phyloP scores from a whole-genome alignment of 1,140 invertebrate genomes.

The Lanistes nyassanus region DNA sequence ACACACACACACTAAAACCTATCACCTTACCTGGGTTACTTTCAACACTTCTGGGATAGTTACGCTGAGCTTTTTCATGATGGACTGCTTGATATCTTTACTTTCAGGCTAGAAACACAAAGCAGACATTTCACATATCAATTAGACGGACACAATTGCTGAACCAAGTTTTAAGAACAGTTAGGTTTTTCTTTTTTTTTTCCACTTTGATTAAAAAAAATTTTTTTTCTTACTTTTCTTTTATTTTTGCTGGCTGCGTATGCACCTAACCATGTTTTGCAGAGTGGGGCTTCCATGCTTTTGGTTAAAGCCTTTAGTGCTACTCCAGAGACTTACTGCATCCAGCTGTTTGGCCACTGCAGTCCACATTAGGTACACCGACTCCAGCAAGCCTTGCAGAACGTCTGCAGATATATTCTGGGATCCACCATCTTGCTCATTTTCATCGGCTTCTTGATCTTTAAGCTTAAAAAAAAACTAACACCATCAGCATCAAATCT shows the following conservation, averaged over 20 bases:
- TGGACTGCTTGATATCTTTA: slow-evolving; percentile 31
- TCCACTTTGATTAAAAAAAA: too few relatives aligned
- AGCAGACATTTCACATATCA: too few relatives aligned
- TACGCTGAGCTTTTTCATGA: slow-evolving; percentile 44
- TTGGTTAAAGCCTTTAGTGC: too few relatives aligned
- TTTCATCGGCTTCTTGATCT: slow-evolving; percentile 17
- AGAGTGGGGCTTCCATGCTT: too few relatives aligned
- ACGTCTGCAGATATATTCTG: slow-evolving; percentile 32
- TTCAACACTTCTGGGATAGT: slow-evolving; percentile 49
- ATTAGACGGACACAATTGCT: too few relatives aligned
- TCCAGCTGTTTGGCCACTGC: slow-evolving; percentile 37
- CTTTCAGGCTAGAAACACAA: slow-evolving; percentile 33
- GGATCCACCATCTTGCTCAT: slow-evolving; percentile 19
- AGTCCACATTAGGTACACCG: slow-evolving; percentile 50
- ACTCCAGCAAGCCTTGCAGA: slow-evolving; percentile 52
- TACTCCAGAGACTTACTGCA: slow-evolving; percentile 17
- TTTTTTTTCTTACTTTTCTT: too few relatives aligned
- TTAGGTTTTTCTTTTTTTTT: too few relatives aligned
- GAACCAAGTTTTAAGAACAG: too few relatives aligned
- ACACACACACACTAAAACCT: not conserved
- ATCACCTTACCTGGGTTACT: slow-evolving; percentile 40
- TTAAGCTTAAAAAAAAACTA: not conserved
- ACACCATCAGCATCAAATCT: not conserved
- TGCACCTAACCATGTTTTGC: too few relatives aligned
- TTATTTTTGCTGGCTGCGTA: too few relatives aligned